Evolutionary conservation across 2,113 vertebrate genomes (phyloP), one percentile per base, ranked within the genome.

Genomic region (Amphiprion ocellaris): DNA sequence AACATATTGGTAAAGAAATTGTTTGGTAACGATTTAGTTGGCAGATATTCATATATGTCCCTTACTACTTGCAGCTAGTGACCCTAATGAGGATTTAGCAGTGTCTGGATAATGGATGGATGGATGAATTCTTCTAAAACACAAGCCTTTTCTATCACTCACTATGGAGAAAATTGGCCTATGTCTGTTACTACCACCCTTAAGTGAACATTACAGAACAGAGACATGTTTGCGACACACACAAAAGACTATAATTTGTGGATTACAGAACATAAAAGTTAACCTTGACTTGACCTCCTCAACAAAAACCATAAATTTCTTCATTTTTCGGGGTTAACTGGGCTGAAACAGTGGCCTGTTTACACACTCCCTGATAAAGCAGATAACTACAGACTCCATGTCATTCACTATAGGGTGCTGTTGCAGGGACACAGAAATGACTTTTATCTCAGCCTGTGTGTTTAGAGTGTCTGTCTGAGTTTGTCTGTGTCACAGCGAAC

Each of bases 321-420:
- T 50, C 68, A 69, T 79, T 49, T 67, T 61, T 71, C 53, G 56
- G 16, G 30, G 28, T 50, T 74, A 61, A 71, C 52, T 61, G 54
- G 66, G 66, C 59, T 47, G 30, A 78, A 86, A 79, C 75, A 23
- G 62, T 49, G 71, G 67, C 58, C 53, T 71, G 80, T 89, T 85
- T 81, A 62, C 60, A 26, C 23, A 59, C 56, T 21, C 17, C 4
- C 54, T 37, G 79, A 82, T 82, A 79, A 89, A 46, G 24, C 47
- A 21, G n/a, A 39, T 49, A 24, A 16, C 50, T 62, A 24, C 62
- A 69, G 30, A 64, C 30, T 67, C 26, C 23, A 33, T 52, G 50
- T 67, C 76, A 74, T 59, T 54, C n/a, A 21, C 49, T 69, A 6
- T 10, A 39, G 28, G 55, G 49, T 33, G 47, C 49, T 19, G 26